Base-by-base conservation (phyloP, 30 jellyfish, hydroid and myxozoan species). In the Phacellophora camtschatica region DNA sequence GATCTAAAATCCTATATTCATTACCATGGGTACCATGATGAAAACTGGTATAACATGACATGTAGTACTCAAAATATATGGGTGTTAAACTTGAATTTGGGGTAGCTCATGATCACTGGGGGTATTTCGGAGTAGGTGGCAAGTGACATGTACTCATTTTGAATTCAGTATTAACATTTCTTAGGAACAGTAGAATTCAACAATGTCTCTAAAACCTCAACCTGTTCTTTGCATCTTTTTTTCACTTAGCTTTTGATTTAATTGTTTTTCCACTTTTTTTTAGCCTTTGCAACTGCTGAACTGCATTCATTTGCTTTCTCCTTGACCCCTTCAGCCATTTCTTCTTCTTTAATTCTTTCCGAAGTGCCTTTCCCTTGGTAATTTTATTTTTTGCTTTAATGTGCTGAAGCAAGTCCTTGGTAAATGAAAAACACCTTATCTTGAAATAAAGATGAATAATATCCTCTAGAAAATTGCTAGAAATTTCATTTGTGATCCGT, bases 381-480 rank as follows among this genome's bases (percentile, higher is more conserved):
- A 68, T 35, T 23, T 68, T 68, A 23, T 45, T 31, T 68, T 68
- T 68, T 37, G 67, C 67, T 68, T 68, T 68, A 22, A 68, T 68
- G 19, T 68, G 82, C 66, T 68, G 82, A 48, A 68, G 82, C 82
- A 68, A 68, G 82, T 68, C 82, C 68, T 68, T 68, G 28, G 82
- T 35, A 20, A 19, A 48, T 25, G 82, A 68, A 68, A 68, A 68
- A 43, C 82, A 68, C 67, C 67, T 68, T 68, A 68, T 68, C 67
- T 68, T 68, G 48, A 68, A 48, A 36, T 68, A 68, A 2, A 13
- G 82, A 45, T 68, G 62, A 45, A 68, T 20, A 68, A 68, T 68
- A 29, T 68, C 82, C 82, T 68, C 66, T 43, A 68, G 82, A 68
- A 68, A 68, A 36, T 68, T 68, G 46, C 66, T 25, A 29, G 67